These are phyloP conservation scores for Lochmaea crataegi DNA, from an alignment of 2,888 invertebrate genomes.

Conservation along the genomic window DNA sequence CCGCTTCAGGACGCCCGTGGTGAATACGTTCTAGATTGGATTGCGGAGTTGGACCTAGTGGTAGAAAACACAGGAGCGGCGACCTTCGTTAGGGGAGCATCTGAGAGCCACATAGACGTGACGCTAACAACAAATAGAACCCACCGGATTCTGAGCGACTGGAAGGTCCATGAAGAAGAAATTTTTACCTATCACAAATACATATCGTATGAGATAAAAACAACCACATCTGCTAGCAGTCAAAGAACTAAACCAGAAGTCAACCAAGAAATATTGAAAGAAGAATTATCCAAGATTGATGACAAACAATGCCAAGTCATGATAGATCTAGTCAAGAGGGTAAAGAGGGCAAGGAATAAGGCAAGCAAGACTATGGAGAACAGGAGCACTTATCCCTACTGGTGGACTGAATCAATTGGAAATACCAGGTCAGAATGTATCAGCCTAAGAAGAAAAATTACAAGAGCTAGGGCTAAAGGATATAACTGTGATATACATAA, in stretches of 20 bases:
- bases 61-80: too few relatives aligned
- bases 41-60: background rate
- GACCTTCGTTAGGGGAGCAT: too few relatives aligned
- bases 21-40: background rate
- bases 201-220: too few relatives aligned
- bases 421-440: constrained; percentile 8
- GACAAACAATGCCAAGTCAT: too few relatives aligned
- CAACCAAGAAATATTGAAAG: too few relatives aligned
- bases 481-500: background rate
- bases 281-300: too few relatives aligned
- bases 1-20: background rate
- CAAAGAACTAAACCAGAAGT: too few relatives aligned
- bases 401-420: constrained; percentile 25
- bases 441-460: constrained; percentile 7
- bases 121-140: too few relatives aligned
- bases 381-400: constrained; percentile 12
- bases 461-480: background rate
- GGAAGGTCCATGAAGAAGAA: too few relatives aligned
- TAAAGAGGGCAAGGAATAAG: background rate
- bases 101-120: background rate
- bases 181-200: too few relatives aligned
- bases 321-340: background rate
- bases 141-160: too few relatives aligned
- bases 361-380: background rate
- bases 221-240: background rate